Percentiles rank a stretch among this genome's conserved stretches.
Conservation (phyloP, 2,888 invertebrate species). For the Dryadula phaetusa region DNA sequence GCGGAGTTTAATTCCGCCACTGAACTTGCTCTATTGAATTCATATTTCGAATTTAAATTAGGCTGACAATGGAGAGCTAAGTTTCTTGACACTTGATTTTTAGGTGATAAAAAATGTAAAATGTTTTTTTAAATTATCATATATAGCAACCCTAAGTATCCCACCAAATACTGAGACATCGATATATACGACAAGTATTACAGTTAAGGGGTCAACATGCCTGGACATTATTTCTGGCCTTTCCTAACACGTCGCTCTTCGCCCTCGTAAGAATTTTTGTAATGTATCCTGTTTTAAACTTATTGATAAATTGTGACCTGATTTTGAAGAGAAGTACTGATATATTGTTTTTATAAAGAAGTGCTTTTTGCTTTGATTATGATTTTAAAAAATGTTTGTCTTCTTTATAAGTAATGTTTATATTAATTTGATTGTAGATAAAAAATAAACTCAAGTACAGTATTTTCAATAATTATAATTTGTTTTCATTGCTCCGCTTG, state of each 20-base stretch:
- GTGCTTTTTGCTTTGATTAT: background rate
- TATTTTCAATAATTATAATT: too few relatives aligned
- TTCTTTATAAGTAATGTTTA: background rate
- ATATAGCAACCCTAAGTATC: background rate
- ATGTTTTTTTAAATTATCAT: background rate
- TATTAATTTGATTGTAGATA: background rate
- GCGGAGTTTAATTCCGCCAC: too few relatives aligned
- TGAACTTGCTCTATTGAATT: too few relatives aligned
- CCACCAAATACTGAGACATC: constrained; percentile 54
- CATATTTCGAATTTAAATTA: too few relatives aligned
- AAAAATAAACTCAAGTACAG: too few relatives aligned
- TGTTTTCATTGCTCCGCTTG: too few relatives aligned
- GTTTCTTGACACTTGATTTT: too few relatives aligned
- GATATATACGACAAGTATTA: constrained; percentile 41
- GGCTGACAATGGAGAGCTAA: too few relatives aligned
- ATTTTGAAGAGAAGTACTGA: constrained; percentile 7
- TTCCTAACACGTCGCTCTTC: constrained; percentile 51
- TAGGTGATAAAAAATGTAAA: too few relatives aligned
- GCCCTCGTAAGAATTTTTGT: constrained; percentile 49
- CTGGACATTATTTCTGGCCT: constrained; percentile 61
- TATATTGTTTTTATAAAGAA: constrained; percentile 15
- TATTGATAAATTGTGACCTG: constrained; percentile 39
- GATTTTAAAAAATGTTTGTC: background rate
- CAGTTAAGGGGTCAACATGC: constrained; percentile 50
- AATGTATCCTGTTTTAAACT: constrained; percentile 46